These are phyloP conservation scores for Polydrusus pterygomalis DNA, from an alignment of 2,888 invertebrate species.

Conservation along the genomic window DNA sequence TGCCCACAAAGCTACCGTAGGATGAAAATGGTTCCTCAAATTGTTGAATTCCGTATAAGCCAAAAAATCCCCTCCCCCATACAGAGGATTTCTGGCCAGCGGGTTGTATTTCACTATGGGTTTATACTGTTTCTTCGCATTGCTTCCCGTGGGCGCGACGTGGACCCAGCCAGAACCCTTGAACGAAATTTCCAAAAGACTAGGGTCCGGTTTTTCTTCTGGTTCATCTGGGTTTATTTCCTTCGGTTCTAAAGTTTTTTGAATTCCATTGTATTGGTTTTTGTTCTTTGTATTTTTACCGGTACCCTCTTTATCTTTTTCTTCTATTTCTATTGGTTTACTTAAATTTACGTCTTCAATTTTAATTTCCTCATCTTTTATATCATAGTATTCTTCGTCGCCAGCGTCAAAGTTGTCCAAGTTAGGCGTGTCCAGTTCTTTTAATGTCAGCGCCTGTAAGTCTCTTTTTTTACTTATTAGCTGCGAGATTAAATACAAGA, in stretches of 20 bases:
- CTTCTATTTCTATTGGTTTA: background rate
- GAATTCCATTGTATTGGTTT: constrained; percentile 50
- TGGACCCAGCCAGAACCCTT: constrained; percentile 65
- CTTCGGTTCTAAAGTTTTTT: constrained; percentile 58
- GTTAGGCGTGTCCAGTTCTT: constrained; percentile 60
- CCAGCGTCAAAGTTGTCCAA: constrained; percentile 59
- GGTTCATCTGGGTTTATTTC: constrained; percentile 63
- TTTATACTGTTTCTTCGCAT: constrained; percentile 34
- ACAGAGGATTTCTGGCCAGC: constrained; percentile 87
- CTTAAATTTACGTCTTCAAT: constrained; percentile 54
- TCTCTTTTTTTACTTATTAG: constrained; percentile 71
- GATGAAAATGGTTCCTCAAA: constrained; percentile 89
- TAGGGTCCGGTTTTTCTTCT: constrained; percentile 64
- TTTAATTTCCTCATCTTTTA: constrained; percentile 61
- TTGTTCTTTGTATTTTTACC: constrained; percentile 40
- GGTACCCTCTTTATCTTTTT: background rate
- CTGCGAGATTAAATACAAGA: constrained; percentile 87
- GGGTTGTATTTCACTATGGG: constrained; percentile 78
- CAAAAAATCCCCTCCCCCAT: constrained; percentile 84
- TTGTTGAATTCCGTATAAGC: constrained; percentile 84
- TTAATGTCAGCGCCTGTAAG: constrained; percentile 64
- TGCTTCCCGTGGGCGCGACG: constrained; percentile 28
- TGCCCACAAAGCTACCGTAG: constrained; percentile 92
- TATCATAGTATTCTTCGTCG: constrained; percentile 65
- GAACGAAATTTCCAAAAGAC: constrained; percentile 58